A percentile compares a stretch with the other conserved stretches of the same genome.
Evolutionary conservation across 2,797 vertebrate species (phyloP).

Genomic region (Rhynchotus rufescens): DNA sequence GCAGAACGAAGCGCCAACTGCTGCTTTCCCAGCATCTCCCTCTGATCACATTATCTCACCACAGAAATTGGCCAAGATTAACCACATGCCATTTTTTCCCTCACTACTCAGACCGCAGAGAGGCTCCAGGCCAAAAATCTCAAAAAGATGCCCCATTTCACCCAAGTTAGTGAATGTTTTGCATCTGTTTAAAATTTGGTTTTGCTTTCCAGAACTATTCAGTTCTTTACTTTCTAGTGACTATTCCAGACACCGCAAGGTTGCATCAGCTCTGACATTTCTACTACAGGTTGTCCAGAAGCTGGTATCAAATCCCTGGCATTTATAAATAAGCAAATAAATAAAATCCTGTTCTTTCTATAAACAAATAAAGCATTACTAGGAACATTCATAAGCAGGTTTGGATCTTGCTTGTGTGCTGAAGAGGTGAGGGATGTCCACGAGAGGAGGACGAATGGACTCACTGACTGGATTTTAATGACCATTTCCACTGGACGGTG

Average conservation of each 20-base stretch:
- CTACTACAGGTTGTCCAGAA: conserved; percentile 2
- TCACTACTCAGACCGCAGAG: neutral
- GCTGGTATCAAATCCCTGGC: conserved; percentile 19
- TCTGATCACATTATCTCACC: neutral
- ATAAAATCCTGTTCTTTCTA: neutral
- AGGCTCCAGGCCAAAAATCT: conserved; percentile 8
- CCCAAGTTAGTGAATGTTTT: conserved; percentile 10
- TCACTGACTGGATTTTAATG: rapidly evolving
- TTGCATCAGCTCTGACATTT: conserved; percentile 17
- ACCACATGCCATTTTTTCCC: neutral
- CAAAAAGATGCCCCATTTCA: neutral
- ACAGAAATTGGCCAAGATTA: neutral
- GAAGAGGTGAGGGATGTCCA: neutral
- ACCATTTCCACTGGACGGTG: neutral
- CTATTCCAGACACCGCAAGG: conserved; percentile 21
- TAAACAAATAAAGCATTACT: neutral
- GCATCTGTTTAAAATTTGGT: conserved; percentile 15
- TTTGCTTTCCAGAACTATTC: conserved; percentile 49
- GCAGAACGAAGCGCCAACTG: neutral
- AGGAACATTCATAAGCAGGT: neutral
- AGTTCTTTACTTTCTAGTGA: neutral
- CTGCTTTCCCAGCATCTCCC: neutral
- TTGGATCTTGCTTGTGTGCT: neutral
- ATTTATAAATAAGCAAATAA: neutral
- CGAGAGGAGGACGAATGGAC: neutral